These are phyloP conservation scores for Dryomyza anilis DNA, from an alignment of 2,888 invertebrate genomes.

Conservation along the genomic window DNA sequence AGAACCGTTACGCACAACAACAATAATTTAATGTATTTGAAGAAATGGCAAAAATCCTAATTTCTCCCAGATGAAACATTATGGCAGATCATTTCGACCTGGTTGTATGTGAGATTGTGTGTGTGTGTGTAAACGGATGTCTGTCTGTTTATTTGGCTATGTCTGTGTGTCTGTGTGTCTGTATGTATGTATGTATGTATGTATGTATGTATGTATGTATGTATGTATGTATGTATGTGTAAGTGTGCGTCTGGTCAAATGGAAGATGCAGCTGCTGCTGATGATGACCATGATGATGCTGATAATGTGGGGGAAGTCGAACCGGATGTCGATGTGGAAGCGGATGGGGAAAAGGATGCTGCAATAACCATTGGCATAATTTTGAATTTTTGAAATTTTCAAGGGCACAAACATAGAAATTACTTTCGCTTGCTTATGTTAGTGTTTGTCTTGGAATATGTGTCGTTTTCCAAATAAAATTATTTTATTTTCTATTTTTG, in stretches of 20 bases:
- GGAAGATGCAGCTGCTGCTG: neutral
- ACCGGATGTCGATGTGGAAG: neutral
- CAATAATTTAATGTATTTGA: neutral
- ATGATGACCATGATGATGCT: neutral
- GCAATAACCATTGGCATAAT: constrained; percentile 12
- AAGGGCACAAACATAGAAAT: constrained; percentile 6
- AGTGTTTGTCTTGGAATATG: constrained; percentile 1
- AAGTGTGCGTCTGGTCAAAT: neutral
- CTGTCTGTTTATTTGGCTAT: too few species aligned
- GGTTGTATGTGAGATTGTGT: neutral
- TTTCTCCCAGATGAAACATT: constrained; percentile 32
- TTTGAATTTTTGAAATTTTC: constrained; percentile 9
- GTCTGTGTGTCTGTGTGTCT: neutral
- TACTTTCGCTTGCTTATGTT: constrained; percentile 7
- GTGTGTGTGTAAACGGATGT: constrained; percentile 7
- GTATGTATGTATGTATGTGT: neutral
- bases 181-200: neutral
- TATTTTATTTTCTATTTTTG: constrained; percentile 26
- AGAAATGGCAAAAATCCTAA: constrained; percentile 23
- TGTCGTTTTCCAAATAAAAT: constrained; percentile 27
- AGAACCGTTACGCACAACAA: neutral
- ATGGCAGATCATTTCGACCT: constrained; percentile 15
- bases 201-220: neutral
- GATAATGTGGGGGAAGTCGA: neutral
- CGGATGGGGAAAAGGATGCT: neutral